Evolutionary conservation across 2,888 invertebrate species (phyloP).

Genomic region (Agriotes lineatus): DNA sequence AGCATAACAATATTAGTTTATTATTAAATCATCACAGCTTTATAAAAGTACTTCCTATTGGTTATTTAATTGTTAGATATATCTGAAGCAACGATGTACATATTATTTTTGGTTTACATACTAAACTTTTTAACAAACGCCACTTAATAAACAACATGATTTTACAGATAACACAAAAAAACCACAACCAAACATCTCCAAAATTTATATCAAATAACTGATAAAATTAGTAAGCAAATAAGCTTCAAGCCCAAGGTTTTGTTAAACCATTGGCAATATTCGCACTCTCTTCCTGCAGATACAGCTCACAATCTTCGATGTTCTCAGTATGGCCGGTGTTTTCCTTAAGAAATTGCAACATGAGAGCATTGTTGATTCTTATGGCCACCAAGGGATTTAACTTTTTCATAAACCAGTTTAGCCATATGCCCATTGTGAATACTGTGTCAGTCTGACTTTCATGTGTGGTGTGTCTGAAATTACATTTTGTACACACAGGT

Average conservation of each 20-base stretch:
- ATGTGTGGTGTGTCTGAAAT: constrained; percentile 65
- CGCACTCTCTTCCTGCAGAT: constrained; percentile 54
- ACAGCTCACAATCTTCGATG: constrained; percentile 50
- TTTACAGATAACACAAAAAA: background rate
- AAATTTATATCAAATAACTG: background rate
- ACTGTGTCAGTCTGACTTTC: constrained; percentile 67
- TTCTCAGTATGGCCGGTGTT: constrained; percentile 54
- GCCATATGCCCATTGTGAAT: constrained; percentile 66
- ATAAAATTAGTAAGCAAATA: background rate
- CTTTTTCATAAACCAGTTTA: constrained; percentile 68
- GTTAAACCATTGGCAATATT: constrained; percentile 61
- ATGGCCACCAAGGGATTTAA: constrained; percentile 62
- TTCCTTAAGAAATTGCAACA: constrained; percentile 63
- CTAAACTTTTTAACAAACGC: too few relatives aligned
- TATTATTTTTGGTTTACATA: too few relatives aligned
- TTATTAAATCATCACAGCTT: too few relatives aligned
- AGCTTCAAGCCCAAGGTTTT: constrained; percentile 58
- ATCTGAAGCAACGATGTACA: too few relatives aligned
- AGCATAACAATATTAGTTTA: too few relatives aligned
- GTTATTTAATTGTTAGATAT: too few relatives aligned
- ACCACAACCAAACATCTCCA: background rate
- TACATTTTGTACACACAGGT: constrained; percentile 7
- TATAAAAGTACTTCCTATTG: too few relatives aligned
- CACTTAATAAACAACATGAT: too few relatives aligned
- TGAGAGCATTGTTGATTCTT: constrained; percentile 65